These are phyloP conservation scores for Pseudochirops cupreus DNA, from an alignment of 2,797 vertebrate species.

Conservation along the genomic window DNA sequence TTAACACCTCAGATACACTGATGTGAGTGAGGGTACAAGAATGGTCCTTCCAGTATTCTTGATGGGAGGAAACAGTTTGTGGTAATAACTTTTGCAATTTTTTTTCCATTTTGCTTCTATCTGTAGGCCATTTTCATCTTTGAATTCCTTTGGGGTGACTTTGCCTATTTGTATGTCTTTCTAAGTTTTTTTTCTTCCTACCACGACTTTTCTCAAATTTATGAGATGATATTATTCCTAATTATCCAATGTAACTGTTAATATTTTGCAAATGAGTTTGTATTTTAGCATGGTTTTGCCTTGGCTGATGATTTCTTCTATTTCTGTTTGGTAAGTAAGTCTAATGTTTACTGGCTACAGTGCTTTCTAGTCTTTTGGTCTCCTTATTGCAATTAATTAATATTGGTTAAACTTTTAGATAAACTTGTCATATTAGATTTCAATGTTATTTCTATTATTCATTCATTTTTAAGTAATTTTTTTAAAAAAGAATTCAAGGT, in stretches of 20 bases:
- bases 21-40: background rate
- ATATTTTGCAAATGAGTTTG: background rate
- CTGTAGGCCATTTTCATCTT: background rate
- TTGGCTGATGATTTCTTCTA: background rate
- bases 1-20: background rate
- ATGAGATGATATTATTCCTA: background rate
- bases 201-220: background rate
- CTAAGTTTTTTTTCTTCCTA: background rate
- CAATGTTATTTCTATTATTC: background rate
- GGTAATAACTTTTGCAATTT: background rate
- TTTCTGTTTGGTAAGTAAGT: background rate
- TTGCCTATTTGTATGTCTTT: background rate
- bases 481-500: background rate
- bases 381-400: background rate
- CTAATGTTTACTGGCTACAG: background rate
- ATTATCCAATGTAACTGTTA: background rate
- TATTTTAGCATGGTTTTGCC: background rate
- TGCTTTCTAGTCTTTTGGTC: background rate
- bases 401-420: background rate
- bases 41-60: background rate
- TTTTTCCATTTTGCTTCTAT: background rate
- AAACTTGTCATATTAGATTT: background rate
- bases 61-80: background rate
- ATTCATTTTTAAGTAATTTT: background rate
- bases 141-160: background rate